Evolutionary conservation across 1,140 invertebrate genomes (phyloP), one percentile per base, ranked within the genome.

Genomic region (Drosophila malerkotliana): DNA sequence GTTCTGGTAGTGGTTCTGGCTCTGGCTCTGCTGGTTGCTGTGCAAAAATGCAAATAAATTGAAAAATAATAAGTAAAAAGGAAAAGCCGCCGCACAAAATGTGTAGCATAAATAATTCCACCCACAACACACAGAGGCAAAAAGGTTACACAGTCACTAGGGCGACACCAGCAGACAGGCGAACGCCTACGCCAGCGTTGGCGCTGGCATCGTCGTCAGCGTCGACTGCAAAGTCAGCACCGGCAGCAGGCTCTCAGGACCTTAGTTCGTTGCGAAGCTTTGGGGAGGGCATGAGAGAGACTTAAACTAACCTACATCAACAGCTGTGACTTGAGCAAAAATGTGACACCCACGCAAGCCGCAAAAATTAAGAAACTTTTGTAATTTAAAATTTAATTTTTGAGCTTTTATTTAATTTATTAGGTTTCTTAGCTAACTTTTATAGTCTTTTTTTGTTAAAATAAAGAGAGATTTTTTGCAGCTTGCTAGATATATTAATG

Each of bases 41-140:
- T 41, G 56, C 49, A 48, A 57, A 80, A 75, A 87, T 87, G 82
- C 74, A 85, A 87, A 81, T 85, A 81, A 71, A 81, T 87, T 87
- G 69, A 78, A 68, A 81, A 87, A 82, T 82, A 85, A 85, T 85
- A 69, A 69, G 41, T 32, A 69, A 45, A 75, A 49, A 63, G 44
- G 32, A 75, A 60, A 57, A 72, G 71, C 59, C 44, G 62, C 61
- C 54, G 55, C 56, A 77, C 48, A 82, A 77, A 80, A 71, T 84
- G 73, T 78, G 83, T 83, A 83, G 83, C 83, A 87, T 87, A 87
- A 87, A 88, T 87, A 79, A 88, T 87, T 87, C 83, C 83, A 75
- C 83, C 83, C 83, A 79, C 83, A 73, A 78, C 26, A 52, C 37
- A 78, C 57, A 77, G 26, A 52, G 34, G 21, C 52, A 54, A 71